phyloP scores from a whole-genome alignment of 2,797 vertebrate species.

The Epinephelus coioides region DNA sequence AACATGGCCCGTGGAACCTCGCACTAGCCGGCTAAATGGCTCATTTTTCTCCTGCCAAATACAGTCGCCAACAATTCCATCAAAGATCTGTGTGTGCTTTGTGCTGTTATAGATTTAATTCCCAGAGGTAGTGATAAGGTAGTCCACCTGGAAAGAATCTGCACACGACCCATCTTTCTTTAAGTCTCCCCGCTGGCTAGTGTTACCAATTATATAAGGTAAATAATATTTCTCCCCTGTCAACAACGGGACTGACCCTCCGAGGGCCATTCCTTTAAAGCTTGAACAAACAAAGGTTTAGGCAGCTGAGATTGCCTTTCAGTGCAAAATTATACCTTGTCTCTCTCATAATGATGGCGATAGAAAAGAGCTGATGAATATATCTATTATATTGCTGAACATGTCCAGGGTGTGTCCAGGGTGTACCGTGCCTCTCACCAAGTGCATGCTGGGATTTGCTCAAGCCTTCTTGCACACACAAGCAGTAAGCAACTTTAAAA shows the following conservation, averaged over 20 bases:
- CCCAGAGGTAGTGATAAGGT: constrained; percentile 4
- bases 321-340: neutral
- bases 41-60: constrained; percentile 30
- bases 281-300: neutral
- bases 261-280: neutral
- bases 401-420: neutral
- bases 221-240: constrained; percentile 6
- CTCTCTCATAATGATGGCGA: neutral
- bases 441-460: neutral
- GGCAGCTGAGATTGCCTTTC: neutral
- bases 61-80: constrained; percentile 1
- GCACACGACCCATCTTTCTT: constrained; percentile 5
- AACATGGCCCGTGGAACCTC: constrained; percentile 13
- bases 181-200: neutral
- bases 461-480: neutral
- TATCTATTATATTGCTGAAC: neutral
- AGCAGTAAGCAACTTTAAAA: neutral
- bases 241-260: constrained; percentile 12
- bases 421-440: neutral
- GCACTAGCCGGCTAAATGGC: constrained; percentile 1
- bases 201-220: constrained; percentile 13
- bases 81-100: constrained; percentile 20
- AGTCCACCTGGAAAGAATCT: neutral
- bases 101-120: constrained; percentile 18
- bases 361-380: neutral